These are phyloP conservation scores for Heliconius ethilla DNA, from an alignment of 2,888 invertebrate genomes.

Conservation along the genomic window DNA sequence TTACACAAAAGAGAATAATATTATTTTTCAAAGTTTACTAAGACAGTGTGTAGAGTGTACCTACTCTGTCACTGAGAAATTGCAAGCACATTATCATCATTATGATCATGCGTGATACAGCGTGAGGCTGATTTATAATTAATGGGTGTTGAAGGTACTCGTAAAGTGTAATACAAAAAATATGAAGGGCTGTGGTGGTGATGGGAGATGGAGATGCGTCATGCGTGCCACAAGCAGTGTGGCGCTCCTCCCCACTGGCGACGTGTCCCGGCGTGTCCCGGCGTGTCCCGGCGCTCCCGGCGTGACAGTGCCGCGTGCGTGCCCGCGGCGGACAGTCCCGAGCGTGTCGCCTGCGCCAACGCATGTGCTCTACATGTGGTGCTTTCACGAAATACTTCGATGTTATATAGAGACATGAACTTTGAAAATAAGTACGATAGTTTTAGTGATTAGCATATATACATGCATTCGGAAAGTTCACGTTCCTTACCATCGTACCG, in stretches of 20 bases:
- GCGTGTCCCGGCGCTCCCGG: not conserved
- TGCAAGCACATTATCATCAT: no score
- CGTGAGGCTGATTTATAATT: not conserved
- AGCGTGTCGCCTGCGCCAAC: constrained; percentile 32
- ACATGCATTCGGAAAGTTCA: not conserved
- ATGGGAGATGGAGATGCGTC: not conserved
- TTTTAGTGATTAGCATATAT: constrained; percentile 10
- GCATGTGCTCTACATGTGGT: constrained; percentile 29
- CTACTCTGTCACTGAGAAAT: no score
- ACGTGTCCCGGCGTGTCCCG: not conserved
- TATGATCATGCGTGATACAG: no score
- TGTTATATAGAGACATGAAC: constrained; percentile 3
- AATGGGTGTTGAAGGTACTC: not conserved
- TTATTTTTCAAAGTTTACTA: no score
- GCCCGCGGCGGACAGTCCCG: constrained; percentile 24
- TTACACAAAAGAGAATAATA: no score
- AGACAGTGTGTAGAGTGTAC: no score
- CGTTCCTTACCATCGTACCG: not conserved
- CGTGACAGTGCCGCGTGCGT: constrained; percentile 4
- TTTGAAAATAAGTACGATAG: not conserved
- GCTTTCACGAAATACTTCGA: not conserved
- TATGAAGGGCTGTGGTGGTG: not conserved
- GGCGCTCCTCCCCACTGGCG: not conserved
- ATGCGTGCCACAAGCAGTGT: no score
- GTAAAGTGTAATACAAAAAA: not conserved